These are phyloP conservation scores for Stenodera caucasica DNA, from an alignment of 2,888 invertebrate species.

Conservation along the genomic window DNA sequence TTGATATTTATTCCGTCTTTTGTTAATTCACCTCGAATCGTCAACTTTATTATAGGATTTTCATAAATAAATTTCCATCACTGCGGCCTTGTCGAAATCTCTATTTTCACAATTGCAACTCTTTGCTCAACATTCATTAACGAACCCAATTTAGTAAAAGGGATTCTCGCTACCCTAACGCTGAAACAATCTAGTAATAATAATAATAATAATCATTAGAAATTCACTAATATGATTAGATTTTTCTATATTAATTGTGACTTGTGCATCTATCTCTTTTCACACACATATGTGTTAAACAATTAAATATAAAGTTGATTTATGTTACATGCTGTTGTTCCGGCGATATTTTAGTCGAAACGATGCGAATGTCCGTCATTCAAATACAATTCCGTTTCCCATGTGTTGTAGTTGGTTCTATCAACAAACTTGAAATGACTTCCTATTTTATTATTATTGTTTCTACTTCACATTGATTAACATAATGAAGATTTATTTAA, in stretches of 20 bases:
- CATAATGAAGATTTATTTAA: slow-evolving; percentile 1
- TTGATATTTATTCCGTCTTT: background rate
- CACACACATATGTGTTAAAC: background rate
- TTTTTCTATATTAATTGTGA: background rate
- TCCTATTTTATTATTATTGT: slow-evolving; percentile 6
- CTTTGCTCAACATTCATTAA: background rate
- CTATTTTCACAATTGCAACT: background rate
- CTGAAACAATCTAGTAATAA: background rate
- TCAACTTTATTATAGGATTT: background rate
- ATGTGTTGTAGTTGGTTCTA: background rate
- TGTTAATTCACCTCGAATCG: background rate
- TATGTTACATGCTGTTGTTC: background rate
- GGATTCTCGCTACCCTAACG: background rate
- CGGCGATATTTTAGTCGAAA: slow-evolving; percentile 3
- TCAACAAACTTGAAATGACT: slow-evolving; percentile 9
- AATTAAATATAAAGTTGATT: slow-evolving; percentile 12
- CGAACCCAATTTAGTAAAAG: background rate
- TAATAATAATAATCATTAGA: background rate
- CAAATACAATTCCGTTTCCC: slow-evolving; percentile 11
- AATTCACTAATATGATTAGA: background rate
- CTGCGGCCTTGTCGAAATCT: background rate
- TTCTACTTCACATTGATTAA: background rate
- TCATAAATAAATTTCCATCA: background rate
- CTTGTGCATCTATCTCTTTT: background rate
- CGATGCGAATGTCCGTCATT: slow-evolving; percentile 10